Base-by-base conservation (phyloP, 2,797 vertebrate species). In the Chaetophractus vellerosus region DNA sequence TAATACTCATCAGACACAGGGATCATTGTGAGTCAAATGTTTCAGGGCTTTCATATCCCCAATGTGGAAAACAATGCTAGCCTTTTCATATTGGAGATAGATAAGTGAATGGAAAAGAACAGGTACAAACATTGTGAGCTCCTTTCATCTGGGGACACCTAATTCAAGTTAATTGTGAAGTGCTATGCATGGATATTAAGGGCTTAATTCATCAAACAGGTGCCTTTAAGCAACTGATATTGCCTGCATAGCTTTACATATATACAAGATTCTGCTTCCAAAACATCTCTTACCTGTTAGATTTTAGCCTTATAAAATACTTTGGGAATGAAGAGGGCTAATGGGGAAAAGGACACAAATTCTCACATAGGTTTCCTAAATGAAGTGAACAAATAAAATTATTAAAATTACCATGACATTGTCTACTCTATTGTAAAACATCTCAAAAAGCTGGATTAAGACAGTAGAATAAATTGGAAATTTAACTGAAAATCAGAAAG, bases 241-340 rank as follows among this genome's bases (percentile, higher is more conserved):
- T 90, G 33, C 9, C 24, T 59, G 6, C n/a, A 1, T 71, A 28
- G 48, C 31, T 78, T 80, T 71, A 55, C 57, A 41, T 59, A 33
- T n/a, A 61, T 31, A 15, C 1, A 74, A 4, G 16, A 91, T 50
- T 63, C n/a, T 82, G 6, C 78, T 28, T 76, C 9, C 64, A 76
- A 90, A 81, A 0, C 21, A 2, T 45, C 72, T n/a, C 14, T 63
- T 31, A 26, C 10, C 3, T 68, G 4, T 95, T 31, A 68, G 1
- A 88, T 74, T 95, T 95, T n/a, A 79, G 6, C 41, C 12, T 82
- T 26, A 95, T 74, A 63, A 90, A 91, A 85, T 50, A 50, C 4
- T n/a, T 21, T 78, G 6, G 7, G 33, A 90, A 55, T 57, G 41
- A 84, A 76, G 45, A 75, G 12, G 59, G 82, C 69, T n/a, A 55